phyloP scores from a whole-genome alignment of 2,888 invertebrate species.

The Embidobia sp. region DNA sequence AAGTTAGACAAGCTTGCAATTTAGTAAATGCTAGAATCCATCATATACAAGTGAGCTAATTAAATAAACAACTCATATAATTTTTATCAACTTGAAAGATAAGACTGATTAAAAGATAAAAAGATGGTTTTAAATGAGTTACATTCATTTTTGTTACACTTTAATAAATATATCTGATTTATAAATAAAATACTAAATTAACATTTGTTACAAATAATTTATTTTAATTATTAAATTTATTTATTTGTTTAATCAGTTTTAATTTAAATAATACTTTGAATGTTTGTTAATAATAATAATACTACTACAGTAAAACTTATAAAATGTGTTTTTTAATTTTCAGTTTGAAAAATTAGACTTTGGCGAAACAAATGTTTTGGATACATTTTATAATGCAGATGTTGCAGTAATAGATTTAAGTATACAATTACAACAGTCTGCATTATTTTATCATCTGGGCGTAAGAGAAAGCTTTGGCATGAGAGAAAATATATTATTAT shows the following conservation, averaged over 20 bases:
- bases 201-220: background rate
- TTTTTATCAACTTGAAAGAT: too few species aligned
- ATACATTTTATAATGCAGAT: constrained; percentile 99
- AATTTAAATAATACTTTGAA: too few species aligned
- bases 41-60: constrained; percentile 93
- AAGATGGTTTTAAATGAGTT: too few species aligned
- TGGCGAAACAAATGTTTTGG: constrained; percentile 96
- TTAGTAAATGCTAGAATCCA: constrained; percentile 91
- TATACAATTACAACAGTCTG: constrained; percentile 94
- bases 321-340: constrained; percentile 72
- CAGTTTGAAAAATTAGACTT: constrained; percentile 99
- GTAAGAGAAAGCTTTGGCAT: constrained; percentile 98
- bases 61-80: too few species aligned
- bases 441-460: constrained; percentile 97
- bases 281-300: too few species aligned
- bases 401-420: constrained; percentile 98
- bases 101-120: too few species aligned
- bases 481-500: constrained; percentile 95
- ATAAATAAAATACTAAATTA: background rate
- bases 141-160: too few species aligned
- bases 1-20: constrained; percentile 90
- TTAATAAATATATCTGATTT: too few species aligned
- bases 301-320: background rate
- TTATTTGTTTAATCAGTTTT: too few species aligned
- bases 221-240: background rate